phyloP scores from a whole-genome alignment of 2,888 invertebrate species.

The Pecten maximus region DNA sequence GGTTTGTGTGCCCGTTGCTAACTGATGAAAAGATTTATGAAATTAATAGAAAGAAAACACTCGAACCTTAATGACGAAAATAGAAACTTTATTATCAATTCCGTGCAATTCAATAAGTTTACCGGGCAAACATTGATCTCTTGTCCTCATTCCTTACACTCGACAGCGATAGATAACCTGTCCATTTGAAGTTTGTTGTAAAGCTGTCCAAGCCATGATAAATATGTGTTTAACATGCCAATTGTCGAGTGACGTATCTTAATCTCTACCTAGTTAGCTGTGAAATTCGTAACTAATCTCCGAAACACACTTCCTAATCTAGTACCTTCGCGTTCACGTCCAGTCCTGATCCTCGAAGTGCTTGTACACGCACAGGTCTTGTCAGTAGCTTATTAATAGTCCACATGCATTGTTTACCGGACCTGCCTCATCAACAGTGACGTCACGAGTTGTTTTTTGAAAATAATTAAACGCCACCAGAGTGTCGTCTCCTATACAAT shows the following conservation, averaged over 20 bases:
- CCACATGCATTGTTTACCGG: not conserved
- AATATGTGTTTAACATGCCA: not conserved
- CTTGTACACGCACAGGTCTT: not conserved
- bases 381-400: not conserved
- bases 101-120: not conserved
- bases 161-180: not conserved
- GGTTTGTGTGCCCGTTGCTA: not conserved
- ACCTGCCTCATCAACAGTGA: not conserved
- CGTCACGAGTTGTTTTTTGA: not conserved
- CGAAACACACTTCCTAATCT: not conserved
- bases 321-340: not conserved
- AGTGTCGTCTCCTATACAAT: too few species aligned
- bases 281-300: slow-evolving; percentile 19
- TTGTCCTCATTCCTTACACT: not conserved
- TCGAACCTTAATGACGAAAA: slow-evolving; percentile 19
- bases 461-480: too few species aligned
- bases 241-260: not conserved
- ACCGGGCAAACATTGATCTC: slow-evolving; percentile 11
- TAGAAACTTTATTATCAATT: slow-evolving; percentile 24
- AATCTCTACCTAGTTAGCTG: not conserved
- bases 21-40: slow-evolving; percentile 30
- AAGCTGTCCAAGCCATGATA: not conserved
- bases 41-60: slow-evolving; percentile 33
- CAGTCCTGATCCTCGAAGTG: not conserved
- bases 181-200: slow-evolving; percentile 10